Percentiles rank a stretch among this genome's conserved stretches.
Conservation (phyloP, 1,140 invertebrate species). For the Scylla paramamosain region DNA sequence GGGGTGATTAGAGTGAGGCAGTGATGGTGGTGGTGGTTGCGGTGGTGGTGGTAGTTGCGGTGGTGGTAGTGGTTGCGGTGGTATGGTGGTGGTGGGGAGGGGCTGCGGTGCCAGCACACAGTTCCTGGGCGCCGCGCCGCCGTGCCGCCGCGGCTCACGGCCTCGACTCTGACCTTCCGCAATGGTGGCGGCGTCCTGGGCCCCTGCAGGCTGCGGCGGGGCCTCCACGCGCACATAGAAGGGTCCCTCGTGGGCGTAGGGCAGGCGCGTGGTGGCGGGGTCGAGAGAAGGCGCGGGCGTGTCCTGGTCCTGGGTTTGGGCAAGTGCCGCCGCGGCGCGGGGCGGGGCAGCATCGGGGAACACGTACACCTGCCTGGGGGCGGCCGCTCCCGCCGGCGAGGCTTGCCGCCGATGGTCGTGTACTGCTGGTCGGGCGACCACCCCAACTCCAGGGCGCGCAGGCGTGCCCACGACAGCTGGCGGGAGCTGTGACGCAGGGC, state of each 20-base stretch:
- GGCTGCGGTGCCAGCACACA: constrained; percentile 1
- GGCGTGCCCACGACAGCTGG: constrained; percentile 58
- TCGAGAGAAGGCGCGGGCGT: background rate
- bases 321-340: background rate
- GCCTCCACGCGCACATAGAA: constrained; percentile 64
- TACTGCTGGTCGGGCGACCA: constrained; percentile 55
- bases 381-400: constrained; percentile 35
- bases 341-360: constrained; percentile 44
- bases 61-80: background rate
- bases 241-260: constrained; percentile 59
- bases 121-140: background rate
- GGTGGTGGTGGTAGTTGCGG: background rate
- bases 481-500: constrained; percentile 59
- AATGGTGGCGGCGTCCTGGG: constrained; percentile 30
- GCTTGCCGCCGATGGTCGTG: constrained; percentile 62
- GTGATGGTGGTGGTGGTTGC: background rate
- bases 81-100: background rate
- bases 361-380: constrained; percentile 46
- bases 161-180: constrained; percentile 64
- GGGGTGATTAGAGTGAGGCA: background rate
- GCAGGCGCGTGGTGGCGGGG: constrained; percentile 47
- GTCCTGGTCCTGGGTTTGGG: constrained; percentile 40
- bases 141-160: background rate
- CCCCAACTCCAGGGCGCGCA: constrained; percentile 49
- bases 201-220: constrained; percentile 33